phyloP scores from a whole-genome alignment of 2,113 vertebrate genomes.

The Phyllopteryx taeniolatus region DNA sequence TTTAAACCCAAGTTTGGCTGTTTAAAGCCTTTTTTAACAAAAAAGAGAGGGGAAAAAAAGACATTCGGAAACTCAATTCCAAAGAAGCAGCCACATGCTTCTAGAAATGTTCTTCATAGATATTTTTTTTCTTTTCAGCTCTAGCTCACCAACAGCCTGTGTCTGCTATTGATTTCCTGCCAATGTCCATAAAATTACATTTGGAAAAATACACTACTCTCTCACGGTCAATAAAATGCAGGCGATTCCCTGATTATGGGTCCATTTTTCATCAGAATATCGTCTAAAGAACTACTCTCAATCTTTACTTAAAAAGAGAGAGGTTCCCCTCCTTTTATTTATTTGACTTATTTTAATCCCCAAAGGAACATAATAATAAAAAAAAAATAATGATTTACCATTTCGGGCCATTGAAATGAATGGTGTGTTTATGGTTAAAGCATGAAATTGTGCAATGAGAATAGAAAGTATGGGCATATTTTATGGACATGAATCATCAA shows the following conservation, averaged over 20 bases:
- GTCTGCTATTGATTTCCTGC: conserved; percentile 23
- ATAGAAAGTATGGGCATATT: conserved; percentile 26
- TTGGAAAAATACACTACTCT: conserved; percentile 15
- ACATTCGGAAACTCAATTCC: background rate
- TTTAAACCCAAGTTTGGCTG: background rate
- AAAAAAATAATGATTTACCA: background rate
- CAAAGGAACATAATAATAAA: background rate
- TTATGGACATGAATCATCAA: conserved; percentile 50
- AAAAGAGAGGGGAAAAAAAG: background rate
- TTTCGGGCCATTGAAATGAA: background rate
- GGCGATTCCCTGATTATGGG: conserved; percentile 1
- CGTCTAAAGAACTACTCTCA: background rate
- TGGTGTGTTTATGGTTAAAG: background rate
- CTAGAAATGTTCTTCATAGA: background rate
- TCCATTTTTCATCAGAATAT: background rate
- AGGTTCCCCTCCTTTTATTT: background rate
- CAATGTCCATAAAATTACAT: conserved; percentile 11
- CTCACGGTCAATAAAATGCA: conserved; percentile 2
- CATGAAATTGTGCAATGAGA: background rate
- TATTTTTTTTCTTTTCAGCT: background rate
- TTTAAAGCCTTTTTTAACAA: background rate
- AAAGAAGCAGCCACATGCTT: background rate
- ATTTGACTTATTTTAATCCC: background rate
- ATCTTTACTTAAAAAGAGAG: background rate
- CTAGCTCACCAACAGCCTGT: background rate